Conservation (phyloP, 2,113 vertebrate genomes). For the Dunckerocampus dactyliophorus region DNA sequence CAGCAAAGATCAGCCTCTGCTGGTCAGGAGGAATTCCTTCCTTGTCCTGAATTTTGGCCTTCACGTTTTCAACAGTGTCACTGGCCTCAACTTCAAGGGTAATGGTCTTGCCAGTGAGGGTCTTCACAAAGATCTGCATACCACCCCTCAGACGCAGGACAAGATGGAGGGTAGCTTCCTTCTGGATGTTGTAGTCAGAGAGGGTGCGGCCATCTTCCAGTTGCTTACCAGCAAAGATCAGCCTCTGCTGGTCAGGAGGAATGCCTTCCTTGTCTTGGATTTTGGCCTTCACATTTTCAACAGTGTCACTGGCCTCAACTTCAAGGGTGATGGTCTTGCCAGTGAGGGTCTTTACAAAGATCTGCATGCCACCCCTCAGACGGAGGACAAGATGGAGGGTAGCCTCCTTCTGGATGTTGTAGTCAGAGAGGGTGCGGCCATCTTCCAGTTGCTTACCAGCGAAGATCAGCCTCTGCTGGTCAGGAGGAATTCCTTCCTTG, state of each 20-base stretch:
- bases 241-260: conserved; percentile 3
- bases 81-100: conserved; percentile 2
- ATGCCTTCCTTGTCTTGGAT: conserved; percentile 5
- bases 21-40: background rate
- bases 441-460: background rate
- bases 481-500: background rate
- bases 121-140: conserved; percentile 4
- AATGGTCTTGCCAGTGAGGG: conserved; percentile 1
- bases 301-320: conserved; percentile 1
- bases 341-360: conserved; percentile 6
- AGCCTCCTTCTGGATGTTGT: background rate
- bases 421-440: background rate
- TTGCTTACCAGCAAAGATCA: conserved; percentile 6
- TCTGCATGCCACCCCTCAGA: background rate
- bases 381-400: background rate
- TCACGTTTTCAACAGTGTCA: conserved; percentile 1
- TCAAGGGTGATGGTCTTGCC: conserved; percentile 5
- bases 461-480: background rate
- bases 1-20: background rate
- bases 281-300: conserved; percentile 3
- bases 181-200: conserved; percentile 6
- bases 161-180: conserved; percentile 1
- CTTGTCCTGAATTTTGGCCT: background rate
- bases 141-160: conserved; percentile 2
- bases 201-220: conserved; percentile 6